These are phyloP conservation scores for Pollachius pollachius DNA, from an alignment of 2,113 vertebrate genomes.

Conservation along the genomic window DNA sequence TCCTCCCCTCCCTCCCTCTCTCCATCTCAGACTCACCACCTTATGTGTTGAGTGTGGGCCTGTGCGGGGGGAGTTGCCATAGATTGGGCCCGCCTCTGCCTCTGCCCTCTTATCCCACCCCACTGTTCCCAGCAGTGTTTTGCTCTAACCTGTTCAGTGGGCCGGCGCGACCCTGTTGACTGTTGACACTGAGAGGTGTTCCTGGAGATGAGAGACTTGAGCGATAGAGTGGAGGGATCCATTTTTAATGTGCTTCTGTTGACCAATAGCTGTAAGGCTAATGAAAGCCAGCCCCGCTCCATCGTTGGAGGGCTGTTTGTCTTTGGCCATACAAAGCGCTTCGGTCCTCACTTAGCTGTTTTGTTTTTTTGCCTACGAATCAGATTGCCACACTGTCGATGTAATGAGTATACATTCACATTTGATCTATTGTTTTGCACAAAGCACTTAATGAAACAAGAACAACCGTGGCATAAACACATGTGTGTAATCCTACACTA, in stretches of 20 bases:
- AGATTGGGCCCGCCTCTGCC: too few relatives aligned
- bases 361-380: not conserved
- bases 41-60: too few relatives aligned
- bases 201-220: slow-evolving; percentile 32
- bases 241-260: slow-evolving; percentile 62
- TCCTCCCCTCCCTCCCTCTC: too few relatives aligned
- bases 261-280: slow-evolving; percentile 48
- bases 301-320: slow-evolving; percentile 20
- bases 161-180: slow-evolving; percentile 41
- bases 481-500: slow-evolving; percentile 30
- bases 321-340: slow-evolving; percentile 37
- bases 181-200: slow-evolving; percentile 34
- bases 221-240: slow-evolving; percentile 38
- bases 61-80: too few relatives aligned
- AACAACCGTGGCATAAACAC: slow-evolving; percentile 29
- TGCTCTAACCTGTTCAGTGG: too few relatives aligned
- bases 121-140: too few relatives aligned
- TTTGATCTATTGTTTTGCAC: slow-evolving; percentile 54
- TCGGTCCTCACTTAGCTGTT: slow-evolving; percentile 27
- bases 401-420: slow-evolving; percentile 22
- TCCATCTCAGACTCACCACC: slow-evolving; percentile 1
- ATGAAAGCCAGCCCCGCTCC: slow-evolving; percentile 39
- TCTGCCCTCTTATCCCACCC: too few relatives aligned
- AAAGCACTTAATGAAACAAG: slow-evolving; percentile 65
- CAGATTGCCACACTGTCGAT: too few relatives aligned